Percentiles rank a stretch among this genome's conserved stretches.
These are phyloP conservation scores for Trissoscelio sp. DNA, from an alignment of 2,888 invertebrate genomes.

Conservation along the genomic window DNA sequence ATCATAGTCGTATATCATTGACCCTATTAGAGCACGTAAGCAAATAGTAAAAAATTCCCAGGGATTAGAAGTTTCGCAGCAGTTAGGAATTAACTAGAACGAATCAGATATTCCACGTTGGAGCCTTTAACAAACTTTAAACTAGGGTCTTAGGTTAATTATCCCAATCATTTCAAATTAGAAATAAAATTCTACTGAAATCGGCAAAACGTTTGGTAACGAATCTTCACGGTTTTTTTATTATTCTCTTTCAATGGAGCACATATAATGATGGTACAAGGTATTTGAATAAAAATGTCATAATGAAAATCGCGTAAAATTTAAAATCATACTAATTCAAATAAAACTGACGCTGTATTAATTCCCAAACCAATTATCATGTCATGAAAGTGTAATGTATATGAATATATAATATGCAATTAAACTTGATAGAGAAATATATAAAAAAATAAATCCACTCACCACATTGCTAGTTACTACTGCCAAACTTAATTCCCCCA, in stretches of 20 bases:
- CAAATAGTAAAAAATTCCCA: slow-evolving; percentile 43
- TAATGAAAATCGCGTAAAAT: slow-evolving; percentile 25
- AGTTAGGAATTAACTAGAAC: slow-evolving; percentile 60
- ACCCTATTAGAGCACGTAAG: slow-evolving; percentile 43
- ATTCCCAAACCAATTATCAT: slow-evolving; percentile 18
- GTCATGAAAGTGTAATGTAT: not conserved
- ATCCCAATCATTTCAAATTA: slow-evolving; percentile 40
- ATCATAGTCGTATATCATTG: slow-evolving; percentile 33
- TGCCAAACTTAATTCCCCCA: slow-evolving; percentile 53
- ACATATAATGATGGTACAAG: not conserved
- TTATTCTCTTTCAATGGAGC: not conserved
- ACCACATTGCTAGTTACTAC: slow-evolving; percentile 31
- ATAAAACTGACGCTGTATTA: not conserved
- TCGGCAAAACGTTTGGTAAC: slow-evolving; percentile 15
- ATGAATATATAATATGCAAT: too few relatives aligned
- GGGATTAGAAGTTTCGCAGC: slow-evolving; percentile 37
- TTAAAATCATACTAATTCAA: slow-evolving; percentile 2
- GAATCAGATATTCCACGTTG: slow-evolving; percentile 66
- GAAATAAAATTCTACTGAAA: slow-evolving; percentile 43
- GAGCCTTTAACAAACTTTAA: slow-evolving; percentile 60
- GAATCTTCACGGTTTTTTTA: too few relatives aligned
- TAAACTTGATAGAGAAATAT: too few relatives aligned
- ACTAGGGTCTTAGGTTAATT: slow-evolving; percentile 59
- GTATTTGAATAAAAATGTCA: not conserved
- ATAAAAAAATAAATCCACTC: too few relatives aligned